Base-by-base conservation (phyloP, 1,140 invertebrate species). In the Cyphomyrmex costatus region DNA sequence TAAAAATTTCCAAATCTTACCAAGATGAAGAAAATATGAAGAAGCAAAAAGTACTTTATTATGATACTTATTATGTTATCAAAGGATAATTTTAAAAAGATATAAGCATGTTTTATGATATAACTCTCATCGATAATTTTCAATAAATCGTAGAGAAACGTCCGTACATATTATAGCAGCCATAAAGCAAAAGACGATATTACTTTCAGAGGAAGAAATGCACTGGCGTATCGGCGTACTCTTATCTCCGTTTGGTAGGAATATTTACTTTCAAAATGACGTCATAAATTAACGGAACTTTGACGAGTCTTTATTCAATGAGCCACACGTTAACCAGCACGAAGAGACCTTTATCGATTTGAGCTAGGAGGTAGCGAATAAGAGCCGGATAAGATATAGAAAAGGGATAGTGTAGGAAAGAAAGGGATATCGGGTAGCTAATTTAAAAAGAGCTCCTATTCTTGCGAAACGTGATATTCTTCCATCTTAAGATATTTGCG, bases 381-480 rank as follows among this genome's bases (percentile, higher is more conserved):
- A 46, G 60, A 56, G 10, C 14, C n/a, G 36, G 42, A 70, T 80
- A 63, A 79, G 63, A 58, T 65, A 70, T 51, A 71, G 51, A 80
- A 70, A 80, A 49, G 61, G 68, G 30, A 21, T 36, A 21, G 46
- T 36, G 36, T n/a, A 19, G 19, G 46, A 78, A 58, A 77, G 42
- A 49, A 24, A 27, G 58, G 10, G 27, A 74, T 71, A 63, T 12
- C 33, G 56, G 24, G 14, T 66, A 70, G 71, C 70, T 91, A 87
- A 91, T 90, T 89, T 86, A 85, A 86, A 79, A 80, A 89, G 73
- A 85, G 70, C 49, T 76, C 16, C 85, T 85, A 78, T 87, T 89
- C 86, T 85, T 86, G 85, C 74, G 74, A 86, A 90, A 89, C 88
- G 88, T 87, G 92, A 92, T 90, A 89, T 42, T 66, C 77, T 77